A percentile compares a stretch with the other conserved stretches of the same genome.
Conservation (phyloP, 2,113 vertebrate genomes). For the Phaethornis superciliosus region DNA sequence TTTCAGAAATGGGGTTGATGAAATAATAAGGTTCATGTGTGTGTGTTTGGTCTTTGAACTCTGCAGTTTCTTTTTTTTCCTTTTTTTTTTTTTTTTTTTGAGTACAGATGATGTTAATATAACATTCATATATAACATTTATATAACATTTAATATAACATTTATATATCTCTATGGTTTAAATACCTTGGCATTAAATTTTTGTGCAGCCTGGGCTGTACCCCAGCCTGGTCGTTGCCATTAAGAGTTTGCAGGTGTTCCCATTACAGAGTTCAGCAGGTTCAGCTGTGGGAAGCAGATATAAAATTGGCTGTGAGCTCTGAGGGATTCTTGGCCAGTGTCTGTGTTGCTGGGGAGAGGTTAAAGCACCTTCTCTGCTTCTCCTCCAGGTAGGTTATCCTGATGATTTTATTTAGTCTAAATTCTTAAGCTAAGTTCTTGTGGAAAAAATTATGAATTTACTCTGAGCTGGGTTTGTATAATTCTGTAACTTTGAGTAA, state of each 20-base stretch:
- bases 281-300: background rate
- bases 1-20: background rate
- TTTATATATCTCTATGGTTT: background rate
- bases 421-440: background rate
- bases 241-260: background rate
- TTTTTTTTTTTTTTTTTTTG: too few species aligned
- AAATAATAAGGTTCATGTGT: fast-evolving
- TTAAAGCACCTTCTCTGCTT: fast-evolving
- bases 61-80: fast-evolving
- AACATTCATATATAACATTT: too few species aligned
- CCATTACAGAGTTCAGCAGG: background rate
- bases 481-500: background rate
- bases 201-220: background rate
- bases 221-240: background rate
- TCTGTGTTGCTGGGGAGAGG: background rate
- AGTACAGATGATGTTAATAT: background rate
- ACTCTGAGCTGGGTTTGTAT: background rate
- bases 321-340: fast-evolving
- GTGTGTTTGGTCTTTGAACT: background rate
- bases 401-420: background rate
- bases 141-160: background rate
- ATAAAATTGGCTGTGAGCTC: background rate
- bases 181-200: background rate
- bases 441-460: background rate
- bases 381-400: background rate